Percentiles rank a stretch among this genome's conserved stretches.
phyloP scores from a whole-genome alignment of 2,888 invertebrate species.

The Phragmatobia fuliginosa region DNA sequence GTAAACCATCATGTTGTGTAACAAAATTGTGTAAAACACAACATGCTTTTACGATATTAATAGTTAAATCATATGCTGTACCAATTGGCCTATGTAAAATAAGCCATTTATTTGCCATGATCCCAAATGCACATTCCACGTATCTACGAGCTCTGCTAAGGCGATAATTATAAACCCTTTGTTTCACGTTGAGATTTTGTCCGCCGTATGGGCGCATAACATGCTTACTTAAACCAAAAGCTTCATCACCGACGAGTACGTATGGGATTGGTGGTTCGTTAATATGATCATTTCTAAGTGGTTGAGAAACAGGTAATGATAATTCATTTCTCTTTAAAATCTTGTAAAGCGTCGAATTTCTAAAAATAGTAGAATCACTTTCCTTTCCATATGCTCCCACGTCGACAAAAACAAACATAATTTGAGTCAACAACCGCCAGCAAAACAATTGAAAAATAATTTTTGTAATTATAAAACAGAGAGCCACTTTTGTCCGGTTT shows the following conservation, averaged over 20 bases:
- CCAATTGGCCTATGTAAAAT: slow-evolving; percentile 35
- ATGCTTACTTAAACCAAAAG: slow-evolving; percentile 49
- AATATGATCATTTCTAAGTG: slow-evolving; percentile 34
- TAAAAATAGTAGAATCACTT: slow-evolving; percentile 1
- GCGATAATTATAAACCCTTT: slow-evolving; percentile 55
- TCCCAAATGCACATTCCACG: slow-evolving; percentile 46
- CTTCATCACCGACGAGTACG: slow-evolving; percentile 54
- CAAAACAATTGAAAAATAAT: slow-evolving; percentile 7
- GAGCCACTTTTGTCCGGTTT: slow-evolving; percentile 20
- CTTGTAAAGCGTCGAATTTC: slow-evolving; percentile 42
- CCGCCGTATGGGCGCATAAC: slow-evolving; percentile 52
- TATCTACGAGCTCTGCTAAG: slow-evolving; percentile 49
- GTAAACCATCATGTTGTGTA: background rate
- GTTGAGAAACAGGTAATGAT: slow-evolving; percentile 41
- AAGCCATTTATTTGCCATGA: slow-evolving; percentile 47
- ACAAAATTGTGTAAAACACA: background rate
- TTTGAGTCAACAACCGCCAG: slow-evolving; percentile 16
- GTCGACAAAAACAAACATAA: slow-evolving; percentile 17
- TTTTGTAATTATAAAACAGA: slow-evolving; percentile 16
- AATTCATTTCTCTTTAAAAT: slow-evolving; percentile 37
- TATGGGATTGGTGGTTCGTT: slow-evolving; percentile 35
- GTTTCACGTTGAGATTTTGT: slow-evolving; percentile 34
- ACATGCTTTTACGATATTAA: background rate
- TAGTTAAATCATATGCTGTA: background rate
- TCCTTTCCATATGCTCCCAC: slow-evolving; percentile 12